Evolutionary conservation across 2,888 invertebrate genomes (phyloP).

Genomic region (Aproaerema taeniolella): DNA sequence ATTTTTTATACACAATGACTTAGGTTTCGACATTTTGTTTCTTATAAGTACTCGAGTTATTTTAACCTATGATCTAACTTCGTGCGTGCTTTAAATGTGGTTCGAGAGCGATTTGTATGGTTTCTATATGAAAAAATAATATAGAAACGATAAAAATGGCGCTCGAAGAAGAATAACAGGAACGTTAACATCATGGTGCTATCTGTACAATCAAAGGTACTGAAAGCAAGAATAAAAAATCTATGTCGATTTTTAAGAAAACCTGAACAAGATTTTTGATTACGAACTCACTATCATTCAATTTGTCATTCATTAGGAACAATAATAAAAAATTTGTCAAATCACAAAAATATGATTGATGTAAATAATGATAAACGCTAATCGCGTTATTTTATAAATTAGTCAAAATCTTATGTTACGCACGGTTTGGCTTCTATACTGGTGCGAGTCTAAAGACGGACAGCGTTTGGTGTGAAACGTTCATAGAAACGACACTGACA

Average conservation of each 20-base stretch:
- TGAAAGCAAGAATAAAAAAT: constrained; percentile 54
- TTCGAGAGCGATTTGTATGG: constrained; percentile 35
- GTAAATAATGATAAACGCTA: constrained; percentile 63
- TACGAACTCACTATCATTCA: constrained; percentile 52
- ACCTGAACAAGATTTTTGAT: constrained; percentile 66
- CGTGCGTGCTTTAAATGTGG: constrained; percentile 57
- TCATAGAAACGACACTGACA: constrained; percentile 37
- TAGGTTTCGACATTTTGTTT: constrained; percentile 76
- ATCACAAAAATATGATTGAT: constrained; percentile 69
- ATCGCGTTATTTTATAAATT: constrained; percentile 59
- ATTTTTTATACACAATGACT: constrained; percentile 76
- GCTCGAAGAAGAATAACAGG: constrained; percentile 34
- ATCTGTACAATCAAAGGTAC: constrained; percentile 46
- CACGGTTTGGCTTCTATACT: constrained; percentile 70
- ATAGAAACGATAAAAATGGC: constrained; percentile 32
- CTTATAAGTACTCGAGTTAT: constrained; percentile 72
- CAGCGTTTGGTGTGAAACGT: constrained; percentile 48
- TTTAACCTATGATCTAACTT: constrained; percentile 66
- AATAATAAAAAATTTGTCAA: constrained; percentile 59
- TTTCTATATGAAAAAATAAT: constrained; percentile 23
- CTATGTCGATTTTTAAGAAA: constrained; percentile 73
- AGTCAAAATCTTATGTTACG: constrained; percentile 61
- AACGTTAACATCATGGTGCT: constrained; percentile 49
- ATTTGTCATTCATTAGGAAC: constrained; percentile 74
- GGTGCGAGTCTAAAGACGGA: constrained; percentile 67